Evolutionary conservation across 2,888 invertebrate genomes (phyloP), one percentile per base, ranked within the genome.

Genomic region (Sarcophaga rosellei): DNA sequence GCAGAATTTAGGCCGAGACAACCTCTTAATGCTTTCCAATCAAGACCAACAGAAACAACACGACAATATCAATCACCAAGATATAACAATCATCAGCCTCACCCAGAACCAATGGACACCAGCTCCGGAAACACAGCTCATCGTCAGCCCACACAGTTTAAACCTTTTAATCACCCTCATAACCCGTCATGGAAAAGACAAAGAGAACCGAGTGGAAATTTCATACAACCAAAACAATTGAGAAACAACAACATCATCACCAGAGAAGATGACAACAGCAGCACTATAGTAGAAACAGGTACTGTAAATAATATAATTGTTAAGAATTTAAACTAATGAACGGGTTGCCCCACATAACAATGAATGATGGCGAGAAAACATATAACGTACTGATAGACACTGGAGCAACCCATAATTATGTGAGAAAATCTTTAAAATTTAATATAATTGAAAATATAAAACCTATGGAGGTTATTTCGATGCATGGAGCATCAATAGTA

Each of bases 311-410:
- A 77, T 1, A 66, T 77, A 68, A 23, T 77, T 59, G 15, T 65
- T 73, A 73, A 79, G 44, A 15, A 79, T 79, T 78, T 78, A 78
- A 78, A 78, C 68, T 68, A 21, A 68, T 23, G 53, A 20, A 77
- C n/a, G 77, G 57, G 77, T 77, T 77, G 77, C 8, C 77, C 59
- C 61, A 68, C 17, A n/a, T n/a, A n/a, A n/a, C n/a, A n/a, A n/a
- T 77, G 62, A 59, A 15, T 17, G 68, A 61, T 61, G 61, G 10
- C 17, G 68, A 68, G 21, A 77, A 44, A 77, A 68, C 20, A 77
- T 77, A 69, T 15, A n/a, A 78, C 63, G 63, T 78, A 70, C 62
- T 78, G 59, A 78, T 78, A 78, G 78, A 45, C 20, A 78, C 47
- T 35, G 78, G 61, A 78, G 78, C 66, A 78, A 78, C 61, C 62